Conservation (phyloP, 2,113 vertebrate genomes). For the Pan paniscus region DNA sequence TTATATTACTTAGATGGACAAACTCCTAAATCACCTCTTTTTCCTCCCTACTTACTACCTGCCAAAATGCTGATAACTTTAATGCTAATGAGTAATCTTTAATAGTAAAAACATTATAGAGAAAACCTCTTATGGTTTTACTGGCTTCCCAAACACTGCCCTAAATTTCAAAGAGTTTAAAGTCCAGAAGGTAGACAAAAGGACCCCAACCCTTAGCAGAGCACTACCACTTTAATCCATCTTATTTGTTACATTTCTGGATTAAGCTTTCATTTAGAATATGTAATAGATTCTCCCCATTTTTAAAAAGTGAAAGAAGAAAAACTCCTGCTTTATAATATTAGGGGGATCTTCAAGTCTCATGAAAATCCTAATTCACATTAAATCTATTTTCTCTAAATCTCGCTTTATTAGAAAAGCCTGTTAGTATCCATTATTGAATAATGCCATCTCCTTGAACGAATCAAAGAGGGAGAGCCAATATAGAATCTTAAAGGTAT, state of each 20-base stretch:
- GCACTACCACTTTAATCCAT: background rate
- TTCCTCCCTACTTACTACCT: background rate
- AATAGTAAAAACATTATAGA: background rate
- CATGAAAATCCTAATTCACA: background rate
- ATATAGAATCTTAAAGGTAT: background rate
- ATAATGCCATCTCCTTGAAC: background rate
- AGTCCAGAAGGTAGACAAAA: background rate
- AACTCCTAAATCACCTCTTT: background rate
- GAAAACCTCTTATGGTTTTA: background rate
- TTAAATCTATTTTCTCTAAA: background rate
- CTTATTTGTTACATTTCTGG: background rate
- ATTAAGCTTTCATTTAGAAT: background rate
- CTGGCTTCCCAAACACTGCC: background rate
- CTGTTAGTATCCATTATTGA: background rate
- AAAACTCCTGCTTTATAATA: background rate
- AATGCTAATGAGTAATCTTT: background rate
- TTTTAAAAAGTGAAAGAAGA: background rate
- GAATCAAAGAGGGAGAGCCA: background rate
- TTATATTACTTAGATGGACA: background rate
- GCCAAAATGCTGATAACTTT: background rate
- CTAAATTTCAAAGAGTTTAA: background rate
- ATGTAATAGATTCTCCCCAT: background rate
- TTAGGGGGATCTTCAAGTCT: background rate
- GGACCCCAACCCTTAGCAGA: background rate
- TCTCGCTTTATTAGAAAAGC: background rate